These are phyloP conservation scores for Eupithecia tripunctaria DNA, from an alignment of 2,888 invertebrate genomes.

Conservation along the genomic window DNA sequence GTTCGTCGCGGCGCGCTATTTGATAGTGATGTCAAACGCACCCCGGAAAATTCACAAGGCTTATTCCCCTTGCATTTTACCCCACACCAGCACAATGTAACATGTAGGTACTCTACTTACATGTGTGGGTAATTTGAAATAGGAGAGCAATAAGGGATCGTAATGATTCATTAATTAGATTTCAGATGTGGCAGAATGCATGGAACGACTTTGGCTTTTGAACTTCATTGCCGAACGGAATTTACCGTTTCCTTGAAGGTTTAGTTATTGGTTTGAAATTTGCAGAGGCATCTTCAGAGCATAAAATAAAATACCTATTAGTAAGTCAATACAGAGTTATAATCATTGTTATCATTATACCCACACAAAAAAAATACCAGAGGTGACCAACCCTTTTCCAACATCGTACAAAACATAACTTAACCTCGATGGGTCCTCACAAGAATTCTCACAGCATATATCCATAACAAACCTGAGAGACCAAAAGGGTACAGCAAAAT, in stretches of 20 bases:
- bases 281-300: not conserved
- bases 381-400: constrained; percentile 24
- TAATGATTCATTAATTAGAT: constrained; percentile 78
- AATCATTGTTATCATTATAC: not conserved
- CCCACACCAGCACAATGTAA: constrained; percentile 24
- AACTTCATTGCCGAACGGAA: constrained; percentile 47
- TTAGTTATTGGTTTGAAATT: not conserved
- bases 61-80: constrained; percentile 60
- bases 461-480: constrained; percentile 28
- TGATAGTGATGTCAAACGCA: constrained; percentile 76
- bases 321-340: not conserved
- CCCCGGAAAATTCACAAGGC: constrained; percentile 70
- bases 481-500: constrained; percentile 40
- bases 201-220: constrained; percentile 65
- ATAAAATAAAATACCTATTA: not conserved
- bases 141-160: constrained; percentile 69
- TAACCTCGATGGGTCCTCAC: constrained; percentile 15
- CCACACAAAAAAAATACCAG: constrained; percentile 12
- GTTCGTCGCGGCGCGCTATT: constrained; percentile 76
- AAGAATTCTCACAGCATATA: constrained; percentile 29
- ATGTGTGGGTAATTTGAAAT: constrained; percentile 49
- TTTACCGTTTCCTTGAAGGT: constrained; percentile 21
- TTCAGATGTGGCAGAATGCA: constrained; percentile 49
- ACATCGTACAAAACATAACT: constrained; percentile 22
- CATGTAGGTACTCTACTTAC: not conserved